Base-by-base conservation (phyloP, 2,888 invertebrate genomes). In the Idaea biselata region DNA sequence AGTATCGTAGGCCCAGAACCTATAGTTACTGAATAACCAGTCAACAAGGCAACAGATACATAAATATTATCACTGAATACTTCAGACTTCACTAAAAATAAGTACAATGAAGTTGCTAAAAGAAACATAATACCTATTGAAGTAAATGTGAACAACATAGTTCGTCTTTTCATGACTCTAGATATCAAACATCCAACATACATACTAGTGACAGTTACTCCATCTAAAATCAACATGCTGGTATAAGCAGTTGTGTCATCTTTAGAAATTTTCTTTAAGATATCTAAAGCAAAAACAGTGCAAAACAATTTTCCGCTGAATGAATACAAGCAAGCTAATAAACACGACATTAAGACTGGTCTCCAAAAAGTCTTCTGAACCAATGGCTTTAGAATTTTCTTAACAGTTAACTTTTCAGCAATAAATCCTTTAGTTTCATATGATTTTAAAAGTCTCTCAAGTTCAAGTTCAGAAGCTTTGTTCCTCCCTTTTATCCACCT, bases 181-280 rank as follows among this genome's bases (percentile, higher is more conserved):
- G 75, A 67, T 55, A 81, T 25, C 17, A 59, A 11, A 33, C 74
- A 70, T 8, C 78, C 77, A 1, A 73, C 17, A 64, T 81, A 81
- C 78, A 79, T 79, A 57, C 79, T 75, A 0, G 70, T 17, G 0
- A 85, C 74, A 11, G 84, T 81, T 0, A 84, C 67, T 1, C 79
- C 79, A 31, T 85, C 84, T 60, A 85, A 68, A 55, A 82, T 76
- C 11, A 84, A 63, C 80, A 85, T 82, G 11, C 72, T 76, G 0
- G 62, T 64, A n/a, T 84, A 84, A 0, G 84, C 81, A 0, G 75
- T 69, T 0, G 63, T 60, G 63, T 81, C 78, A 32, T 66, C 74
- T 0, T 63, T 61, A 0, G 79, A 80, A 11, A 83, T 80, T 60
- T 77, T 78, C 58, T 76, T 82, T n/a, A 82, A 67, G n/a, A 84